Evolutionary conservation across 1,140 invertebrate genomes (phyloP).

Genomic region (Paramacrobiotus metropolitanus): DNA sequence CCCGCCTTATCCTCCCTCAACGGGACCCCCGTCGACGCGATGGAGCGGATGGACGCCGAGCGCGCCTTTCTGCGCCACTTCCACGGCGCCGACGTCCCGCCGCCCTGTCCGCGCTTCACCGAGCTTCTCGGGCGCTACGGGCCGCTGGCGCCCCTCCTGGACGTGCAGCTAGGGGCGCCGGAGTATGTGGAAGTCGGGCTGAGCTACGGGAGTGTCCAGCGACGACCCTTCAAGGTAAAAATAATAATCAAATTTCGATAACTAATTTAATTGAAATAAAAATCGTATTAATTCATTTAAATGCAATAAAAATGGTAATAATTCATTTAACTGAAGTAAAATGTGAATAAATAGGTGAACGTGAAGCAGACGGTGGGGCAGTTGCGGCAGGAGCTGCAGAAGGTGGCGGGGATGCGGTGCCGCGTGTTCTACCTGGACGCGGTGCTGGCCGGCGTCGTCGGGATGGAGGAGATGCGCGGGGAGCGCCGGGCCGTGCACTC

Average conservation of each 20-base stretch:
- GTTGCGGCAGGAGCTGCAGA: background rate
- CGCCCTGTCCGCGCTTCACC: background rate
- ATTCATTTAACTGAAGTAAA: too few relatives aligned
- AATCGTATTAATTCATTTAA: too few relatives aligned
- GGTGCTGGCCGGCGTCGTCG: background rate
- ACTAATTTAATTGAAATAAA: too few relatives aligned
- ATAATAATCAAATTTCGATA: too few relatives aligned
- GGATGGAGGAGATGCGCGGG: background rate
- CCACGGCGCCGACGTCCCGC: background rate
- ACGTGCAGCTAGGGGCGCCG: background rate
- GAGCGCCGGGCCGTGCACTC: background rate
- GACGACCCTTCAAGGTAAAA: background rate
- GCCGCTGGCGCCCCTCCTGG: background rate
- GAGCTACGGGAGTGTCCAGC: background rate
- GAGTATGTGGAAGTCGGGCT: background rate
- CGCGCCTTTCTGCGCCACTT: conserved; percentile 3
- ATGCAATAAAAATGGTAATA: too few relatives aligned
- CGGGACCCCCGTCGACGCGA: background rate
- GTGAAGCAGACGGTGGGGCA: background rate
- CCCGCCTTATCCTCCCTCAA: background rate
- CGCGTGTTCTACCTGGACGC: background rate
- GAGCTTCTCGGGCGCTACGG: background rate
- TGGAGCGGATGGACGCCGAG: conserved; percentile 3
- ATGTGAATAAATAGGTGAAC: too few relatives aligned
- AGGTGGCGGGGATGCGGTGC: background rate